These are phyloP conservation scores for Hemaris fuciformis DNA, from an alignment of 2,888 invertebrate species.

Conservation along the genomic window DNA sequence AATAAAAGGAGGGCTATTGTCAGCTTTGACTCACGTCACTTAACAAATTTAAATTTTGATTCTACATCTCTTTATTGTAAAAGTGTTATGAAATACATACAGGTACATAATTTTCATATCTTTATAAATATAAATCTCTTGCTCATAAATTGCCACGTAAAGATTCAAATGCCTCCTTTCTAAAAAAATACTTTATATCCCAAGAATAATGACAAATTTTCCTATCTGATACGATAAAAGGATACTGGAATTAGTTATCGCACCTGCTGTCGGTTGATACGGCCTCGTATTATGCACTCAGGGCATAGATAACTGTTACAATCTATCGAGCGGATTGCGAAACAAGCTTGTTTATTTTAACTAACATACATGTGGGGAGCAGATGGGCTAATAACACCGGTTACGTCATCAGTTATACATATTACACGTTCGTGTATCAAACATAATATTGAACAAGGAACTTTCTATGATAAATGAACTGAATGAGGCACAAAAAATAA, in stretches of 20 bases:
- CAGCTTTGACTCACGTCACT: too few species aligned
- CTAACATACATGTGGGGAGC: constrained; percentile 2
- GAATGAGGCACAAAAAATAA: background rate
- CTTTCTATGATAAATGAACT: background rate
- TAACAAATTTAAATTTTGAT: too few species aligned
- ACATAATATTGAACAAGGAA: background rate
- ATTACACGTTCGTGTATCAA: background rate
- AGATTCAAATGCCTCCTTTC: background rate
- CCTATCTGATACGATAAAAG: background rate
- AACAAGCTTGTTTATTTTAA: constrained; percentile 6
- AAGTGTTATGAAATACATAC: too few species aligned
- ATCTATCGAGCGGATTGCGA: background rate
- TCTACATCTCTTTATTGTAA: too few species aligned
- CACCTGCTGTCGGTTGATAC: background rate
- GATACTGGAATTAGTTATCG: background rate
- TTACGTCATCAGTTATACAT: constrained; percentile 2
- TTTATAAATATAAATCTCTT: background rate
- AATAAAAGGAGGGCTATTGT: too few species aligned
- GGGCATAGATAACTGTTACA: background rate
- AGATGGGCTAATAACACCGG: background rate
- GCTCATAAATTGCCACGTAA: background rate
- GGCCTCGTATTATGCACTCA: background rate
- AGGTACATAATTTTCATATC: too few species aligned
- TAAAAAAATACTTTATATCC: background rate
- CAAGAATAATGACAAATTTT: background rate